Evolutionary conservation across 2,888 invertebrate genomes (phyloP).

Genomic region (Harpalus rufipes): DNA sequence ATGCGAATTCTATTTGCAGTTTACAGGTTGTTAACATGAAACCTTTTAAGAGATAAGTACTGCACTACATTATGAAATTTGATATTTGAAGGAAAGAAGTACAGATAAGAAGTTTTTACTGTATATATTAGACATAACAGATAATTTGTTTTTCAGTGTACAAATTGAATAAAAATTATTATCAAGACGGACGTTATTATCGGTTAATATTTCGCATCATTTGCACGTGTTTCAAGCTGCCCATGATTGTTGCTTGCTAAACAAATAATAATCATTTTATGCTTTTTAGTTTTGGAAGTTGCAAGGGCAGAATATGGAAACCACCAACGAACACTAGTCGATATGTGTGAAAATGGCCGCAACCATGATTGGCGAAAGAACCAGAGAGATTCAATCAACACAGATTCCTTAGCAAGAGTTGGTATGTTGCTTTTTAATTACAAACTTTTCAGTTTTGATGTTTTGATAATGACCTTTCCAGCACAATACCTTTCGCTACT

Average conservation of each 20-base stretch:
- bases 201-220: too few relatives aligned
- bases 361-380: constrained; percentile 79
- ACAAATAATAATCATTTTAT: neutral
- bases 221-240: too few relatives aligned
- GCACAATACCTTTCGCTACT: too few relatives aligned
- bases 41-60: neutral
- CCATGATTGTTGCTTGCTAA: neutral
- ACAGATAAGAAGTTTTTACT: too few relatives aligned
- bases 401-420: constrained; percentile 74
- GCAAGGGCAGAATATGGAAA: constrained; percentile 88
- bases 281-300: constrained; percentile 86
- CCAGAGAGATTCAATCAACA: constrained; percentile 74
- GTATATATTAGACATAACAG: neutral
- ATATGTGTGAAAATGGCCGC: constrained; percentile 82
- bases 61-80: neutral
- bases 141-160: neutral
- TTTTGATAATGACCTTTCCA: neutral
- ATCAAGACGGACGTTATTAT: too few relatives aligned
- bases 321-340: constrained; percentile 79
- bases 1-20: neutral
- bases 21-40: neutral
- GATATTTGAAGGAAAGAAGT: neutral
- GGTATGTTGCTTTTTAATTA: constrained; percentile 73
- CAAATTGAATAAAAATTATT: too few relatives aligned
- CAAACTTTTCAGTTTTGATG: neutral